Percentiles rank a stretch among this genome's conserved stretches.
These are phyloP conservation scores for Synanthedon myopaeformis DNA, from an alignment of 2,888 invertebrate genomes.

Conservation along the genomic window DNA sequence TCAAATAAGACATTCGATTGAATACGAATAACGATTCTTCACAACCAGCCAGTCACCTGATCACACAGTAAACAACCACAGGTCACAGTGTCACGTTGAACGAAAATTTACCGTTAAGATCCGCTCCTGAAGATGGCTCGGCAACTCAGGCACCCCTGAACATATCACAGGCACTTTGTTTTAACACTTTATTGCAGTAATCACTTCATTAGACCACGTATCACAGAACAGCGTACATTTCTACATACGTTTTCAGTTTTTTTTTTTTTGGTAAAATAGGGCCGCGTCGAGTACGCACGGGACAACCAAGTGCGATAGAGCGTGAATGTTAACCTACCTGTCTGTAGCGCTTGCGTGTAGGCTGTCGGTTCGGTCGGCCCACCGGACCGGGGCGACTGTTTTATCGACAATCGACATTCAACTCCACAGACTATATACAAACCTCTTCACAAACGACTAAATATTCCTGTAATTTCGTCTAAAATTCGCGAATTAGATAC, in stretches of 20 bases:
- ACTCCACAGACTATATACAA: conserved; percentile 10
- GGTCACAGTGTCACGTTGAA: conserved; percentile 47
- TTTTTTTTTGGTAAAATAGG: conserved; percentile 24
- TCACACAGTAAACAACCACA: conserved; percentile 50
- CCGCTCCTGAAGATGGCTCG: conserved; percentile 37
- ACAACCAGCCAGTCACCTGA: conserved; percentile 42
- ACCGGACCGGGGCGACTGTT: conserved; percentile 43
- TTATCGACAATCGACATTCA: conserved; percentile 53
- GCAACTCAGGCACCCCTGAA: conserved; percentile 36
- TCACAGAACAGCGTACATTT: conserved; percentile 51
- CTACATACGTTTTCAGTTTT: conserved; percentile 26
- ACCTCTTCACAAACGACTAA: no score
- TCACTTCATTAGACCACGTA: conserved; percentile 57
- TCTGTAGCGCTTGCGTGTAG: conserved; percentile 65
- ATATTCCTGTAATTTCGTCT: no score
- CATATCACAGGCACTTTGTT: conserved; percentile 25
- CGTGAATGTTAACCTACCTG: conserved; percentile 66
- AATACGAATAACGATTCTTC: conserved; percentile 1
- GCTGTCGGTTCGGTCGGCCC: conserved; percentile 20
- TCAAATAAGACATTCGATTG: conserved; percentile 6
- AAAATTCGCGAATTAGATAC: no score
- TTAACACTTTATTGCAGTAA: conserved; percentile 39
- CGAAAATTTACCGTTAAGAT: conserved; percentile 64
- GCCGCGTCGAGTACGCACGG: conserved; percentile 55
- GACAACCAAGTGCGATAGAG: conserved; percentile 62